These are phyloP conservation scores for Drosophila atripex DNA, from an alignment of 2,888 invertebrate genomes.

Conservation along the genomic window DNA sequence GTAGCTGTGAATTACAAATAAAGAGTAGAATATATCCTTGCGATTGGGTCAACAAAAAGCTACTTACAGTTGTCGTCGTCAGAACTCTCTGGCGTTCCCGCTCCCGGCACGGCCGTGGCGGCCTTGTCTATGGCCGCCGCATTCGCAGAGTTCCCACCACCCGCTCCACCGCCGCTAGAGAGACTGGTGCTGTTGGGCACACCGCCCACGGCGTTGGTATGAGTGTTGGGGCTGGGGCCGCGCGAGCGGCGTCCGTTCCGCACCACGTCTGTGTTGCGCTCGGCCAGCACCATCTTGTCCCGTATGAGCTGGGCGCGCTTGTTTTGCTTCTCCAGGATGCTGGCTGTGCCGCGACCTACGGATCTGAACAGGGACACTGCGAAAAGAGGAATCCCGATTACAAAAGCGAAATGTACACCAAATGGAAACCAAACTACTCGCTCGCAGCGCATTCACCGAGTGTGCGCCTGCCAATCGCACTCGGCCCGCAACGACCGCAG, in stretches of 20 bases:
- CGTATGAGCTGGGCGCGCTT: conserved; percentile 82
- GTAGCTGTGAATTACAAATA: conserved; percentile 71
- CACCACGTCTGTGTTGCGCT: conserved; percentile 91
- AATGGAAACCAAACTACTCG: conserved; percentile 59
- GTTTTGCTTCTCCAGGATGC: conserved; percentile 80
- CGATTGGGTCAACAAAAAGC: not conserved
- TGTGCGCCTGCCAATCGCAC: conserved; percentile 61
- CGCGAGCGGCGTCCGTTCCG: conserved; percentile 94
- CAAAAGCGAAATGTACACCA: conserved; percentile 38
- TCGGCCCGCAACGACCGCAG: conserved; percentile 59
- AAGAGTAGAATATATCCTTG: not conserved
- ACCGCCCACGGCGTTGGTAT: conserved; percentile 80
- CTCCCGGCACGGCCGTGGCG: conserved; percentile 63
- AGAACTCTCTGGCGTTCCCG: conserved; percentile 90
- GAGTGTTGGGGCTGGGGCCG: conserved; percentile 95
- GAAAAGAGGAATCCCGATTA: not conserved
- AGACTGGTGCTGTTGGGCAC: conserved; percentile 36
- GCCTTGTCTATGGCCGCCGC: conserved; percentile 53
- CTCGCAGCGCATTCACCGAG: conserved; percentile 49
- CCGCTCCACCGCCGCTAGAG: conserved; percentile 13
- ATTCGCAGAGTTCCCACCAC: conserved; percentile 52
- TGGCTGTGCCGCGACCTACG: conserved; percentile 40
- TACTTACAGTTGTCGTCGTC: conserved; percentile 93
- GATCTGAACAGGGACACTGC: conserved; percentile 23
- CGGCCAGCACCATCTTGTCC: conserved; percentile 92